Base-by-base conservation (phyloP, 1,140 invertebrate species). In the Mylabris phalerata region DNA sequence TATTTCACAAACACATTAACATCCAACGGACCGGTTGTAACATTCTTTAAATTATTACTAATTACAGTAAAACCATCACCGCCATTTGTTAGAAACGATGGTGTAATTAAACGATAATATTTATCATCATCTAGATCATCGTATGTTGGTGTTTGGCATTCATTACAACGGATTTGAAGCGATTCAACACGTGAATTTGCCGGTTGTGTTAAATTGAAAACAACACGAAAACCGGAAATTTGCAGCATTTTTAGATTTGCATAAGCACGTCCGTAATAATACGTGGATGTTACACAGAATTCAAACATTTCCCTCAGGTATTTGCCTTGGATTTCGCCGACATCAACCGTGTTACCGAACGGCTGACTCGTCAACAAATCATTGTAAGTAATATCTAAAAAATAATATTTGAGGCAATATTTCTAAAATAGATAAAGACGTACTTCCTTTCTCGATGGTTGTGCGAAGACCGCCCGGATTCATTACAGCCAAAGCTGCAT, bases 391-490 rank as follows among this genome's bases (percentile, higher is more conserved):
- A 74, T 73, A 55, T 73, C 72, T 73, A 41, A 42, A 64, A 64
- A 50, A 39, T 26, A 26, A 40, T 47, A 47, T 38, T 27, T 6
- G 7, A 10, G n/a, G n/a, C 45, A 47, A 52, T 26, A 48, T 40
- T 48, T 2, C 9, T 6, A 61, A 45, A 5, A 42, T 40, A 44
- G 11, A 9, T 54, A 10, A 32, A 11, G 38, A 67, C 69, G 71
- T 70, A 80, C 78, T 75, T 71, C 76, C 78, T 43, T 68, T 77
- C 49, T 62, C 75, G 60, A 78, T 88, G 68, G 65, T 80, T 71
- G 69, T 78, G 42, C 90, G 76, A 13, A 92, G 77, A 9, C 84
- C 86, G 4, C 90, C 90, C 0, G 82, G 74, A 71, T 90, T 90
- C 7, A 80, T 77, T 4, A 90, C 65, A 3, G 83, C 83, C 26